phyloP scores from a whole-genome alignment of 1,140 invertebrate species.

The Drosophila kanapiae region DNA sequence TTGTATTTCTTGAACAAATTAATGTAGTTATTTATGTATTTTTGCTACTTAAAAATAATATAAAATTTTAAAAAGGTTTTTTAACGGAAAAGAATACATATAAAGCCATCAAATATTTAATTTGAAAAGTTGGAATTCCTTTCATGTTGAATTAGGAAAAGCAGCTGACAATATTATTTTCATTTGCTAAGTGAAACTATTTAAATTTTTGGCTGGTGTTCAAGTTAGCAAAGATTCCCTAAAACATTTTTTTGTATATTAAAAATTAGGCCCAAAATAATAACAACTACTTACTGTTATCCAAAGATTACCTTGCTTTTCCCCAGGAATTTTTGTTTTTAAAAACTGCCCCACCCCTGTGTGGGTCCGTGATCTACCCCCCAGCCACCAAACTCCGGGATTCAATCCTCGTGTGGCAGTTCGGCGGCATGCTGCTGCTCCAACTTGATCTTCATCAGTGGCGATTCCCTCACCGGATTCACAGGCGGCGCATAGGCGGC shows the following conservation, averaged over 20 bases:
- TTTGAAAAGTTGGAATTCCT: no score
- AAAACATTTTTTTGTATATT: background rate
- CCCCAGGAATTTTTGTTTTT: background rate
- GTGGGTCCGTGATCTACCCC: background rate
- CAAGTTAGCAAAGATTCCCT: no score
- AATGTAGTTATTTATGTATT: background rate
- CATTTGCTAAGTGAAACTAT: background rate
- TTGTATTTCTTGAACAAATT: background rate
- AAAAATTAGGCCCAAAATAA: background rate
- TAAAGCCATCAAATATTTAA: background rate
- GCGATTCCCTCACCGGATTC: slow-evolving; percentile 63
- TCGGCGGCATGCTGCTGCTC: slow-evolving; percentile 79
- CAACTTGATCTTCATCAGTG: slow-evolving; percentile 82
- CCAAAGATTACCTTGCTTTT: slow-evolving; percentile 38
- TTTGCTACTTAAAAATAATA: slow-evolving; percentile 9
- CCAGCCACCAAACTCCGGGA: slow-evolving; percentile 17
- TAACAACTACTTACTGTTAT: slow-evolving; percentile 17
- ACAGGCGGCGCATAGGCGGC: slow-evolving; percentile 57
- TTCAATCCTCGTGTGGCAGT: slow-evolving; percentile 82
- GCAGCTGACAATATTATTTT: no score
- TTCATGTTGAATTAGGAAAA: background rate
- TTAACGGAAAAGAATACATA: background rate
- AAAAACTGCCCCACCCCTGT: slow-evolving; percentile 15
- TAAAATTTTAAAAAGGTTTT: background rate
- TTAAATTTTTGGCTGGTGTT: no score